Base-by-base conservation (phyloP, 2,888 invertebrate genomes). In the Patella depressa region DNA sequence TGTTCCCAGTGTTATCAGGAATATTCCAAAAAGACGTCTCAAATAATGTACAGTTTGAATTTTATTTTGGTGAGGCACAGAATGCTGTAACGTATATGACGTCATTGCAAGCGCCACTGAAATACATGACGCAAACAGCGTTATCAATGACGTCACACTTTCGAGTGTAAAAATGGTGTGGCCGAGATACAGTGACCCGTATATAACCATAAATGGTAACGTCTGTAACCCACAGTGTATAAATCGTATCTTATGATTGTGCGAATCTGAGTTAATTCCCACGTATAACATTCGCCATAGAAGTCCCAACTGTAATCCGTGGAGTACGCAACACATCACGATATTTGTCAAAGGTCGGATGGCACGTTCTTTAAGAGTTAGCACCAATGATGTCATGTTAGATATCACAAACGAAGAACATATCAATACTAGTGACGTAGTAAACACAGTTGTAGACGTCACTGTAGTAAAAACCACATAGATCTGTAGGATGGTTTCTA, bases 251-350 rank as follows among this genome's bases (percentile, higher is more conserved):
- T 83, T 78, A 29, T 87, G 85, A 71, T 83, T 85, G 12, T 84
- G 73, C 53, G 84, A 78, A 17, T 85, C 69, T 7, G 45, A 45
- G 45, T 45, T 9, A 45, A 45, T 45, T 45, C 45, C 45, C 54
- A 88, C 72, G 71, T 86, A 85, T 17, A 85, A 78, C 24, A 83
- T 80, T 34, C 88, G 76, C 88, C 88, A 88, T 1, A 85, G 65
- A 29, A 86, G 71, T 19, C 88, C 87, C 9, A 87, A 77, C 78
- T 86, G 87, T 19, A 83, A 77, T 3, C 83, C 76, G 76, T 88
- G 88, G 12, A 86, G 80, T 0, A 78, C 76, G 14, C 83, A 81
- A 78, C 87, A 88, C 9, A 86, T 69, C 1, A 77, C 54, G 54
- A 79, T 81, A 11, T 65, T 65, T 11, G 24, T 65, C 24, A 24